Evolutionary conservation across 1,140 invertebrate species (phyloP), one percentile per base, ranked within the genome.

Genomic region (Drosophila dunni): DNA sequence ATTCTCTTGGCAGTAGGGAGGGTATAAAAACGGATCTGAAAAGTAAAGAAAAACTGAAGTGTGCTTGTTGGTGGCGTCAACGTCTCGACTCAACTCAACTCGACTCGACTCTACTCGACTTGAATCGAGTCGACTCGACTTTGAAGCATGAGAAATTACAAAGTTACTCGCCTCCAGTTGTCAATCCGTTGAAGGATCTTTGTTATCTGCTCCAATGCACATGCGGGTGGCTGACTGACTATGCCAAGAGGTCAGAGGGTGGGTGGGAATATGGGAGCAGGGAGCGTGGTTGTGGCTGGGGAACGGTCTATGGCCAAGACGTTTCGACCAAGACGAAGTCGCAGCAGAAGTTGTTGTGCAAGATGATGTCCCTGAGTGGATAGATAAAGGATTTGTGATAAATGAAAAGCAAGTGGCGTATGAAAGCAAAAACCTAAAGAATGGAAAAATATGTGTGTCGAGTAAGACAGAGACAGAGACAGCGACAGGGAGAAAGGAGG

Each of bases 361-460:
- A 77, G 77, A 77, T 80, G 79, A 80, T 74, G 84, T 89, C 80
- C 70, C 67, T 74, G 70, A 88, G 81, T 89, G 78, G 78, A 84
- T 84, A 90, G 84, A 84, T 90, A 89, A 90, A 81, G 85, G 84
- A 80, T 89, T 89, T 89, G 85, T 84, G 85, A 89, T 90, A 89
- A 89, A 89, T 90, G 84, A 89, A 84, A 89, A 79, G 81, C 80
- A 89, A 88, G 84, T 89, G 77, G 80, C 77, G 84, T 88, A 89
- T 88, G 84, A 89, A 88, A 78, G 84, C 84, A 78, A 71, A 73
- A 76, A 76, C 63, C 63, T 54, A 70, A 50, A 78, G 75, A 74
- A 81, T 24, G 50, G 72, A 86, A 78, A 85, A 78, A 70, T 78
- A 78, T 78, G 58, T 83, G 81, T 78, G 75, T 75, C 65, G 64